phyloP scores from a whole-genome alignment of 2,888 invertebrate species.

The Parnassius smintheus region DNA sequence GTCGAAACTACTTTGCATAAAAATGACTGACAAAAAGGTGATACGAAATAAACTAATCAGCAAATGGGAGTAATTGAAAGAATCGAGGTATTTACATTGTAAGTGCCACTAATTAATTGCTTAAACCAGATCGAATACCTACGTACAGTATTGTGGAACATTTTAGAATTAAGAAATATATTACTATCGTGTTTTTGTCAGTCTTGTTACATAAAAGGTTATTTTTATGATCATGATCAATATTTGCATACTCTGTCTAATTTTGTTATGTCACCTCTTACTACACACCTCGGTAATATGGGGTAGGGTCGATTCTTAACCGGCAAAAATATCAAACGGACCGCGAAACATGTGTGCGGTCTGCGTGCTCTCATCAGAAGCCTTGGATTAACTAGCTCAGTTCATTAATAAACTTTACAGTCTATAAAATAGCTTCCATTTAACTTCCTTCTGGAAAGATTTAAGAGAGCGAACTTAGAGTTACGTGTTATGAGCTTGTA shows the following conservation, averaged over 20 bases:
- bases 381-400: too few species aligned
- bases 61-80: slow-evolving; percentile 23
- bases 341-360: too few species aligned
- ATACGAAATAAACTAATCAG: slow-evolving; percentile 19
- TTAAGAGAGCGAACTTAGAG: slow-evolving; percentile 1
- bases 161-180: neutral
- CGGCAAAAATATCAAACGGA: too few species aligned
- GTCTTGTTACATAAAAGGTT: too few species aligned
- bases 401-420: slow-evolving; percentile 7
- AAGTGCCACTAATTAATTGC: slow-evolving; percentile 20
- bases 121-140: slow-evolving; percentile 2
- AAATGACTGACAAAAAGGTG: slow-evolving; percentile 12
- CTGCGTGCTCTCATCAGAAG: too few species aligned
- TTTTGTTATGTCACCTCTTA: too few species aligned
- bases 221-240: neutral
- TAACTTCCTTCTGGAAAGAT: slow-evolving; percentile 1
- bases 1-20: slow-evolving; percentile 21
- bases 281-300: too few species aligned
- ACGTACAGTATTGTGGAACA: neutral
- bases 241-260: too few species aligned
- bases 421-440: slow-evolving; percentile 7
- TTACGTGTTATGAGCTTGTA: too few species aligned
- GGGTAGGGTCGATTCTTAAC: too few species aligned
- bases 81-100: slow-evolving; percentile 23
- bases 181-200: too few species aligned